A percentile compares a stretch with the other conserved stretches of the same genome.
Evolutionary conservation across 2,797 vertebrate species (phyloP).

Genomic region (Schizopygopsis pylzovi): DNA sequence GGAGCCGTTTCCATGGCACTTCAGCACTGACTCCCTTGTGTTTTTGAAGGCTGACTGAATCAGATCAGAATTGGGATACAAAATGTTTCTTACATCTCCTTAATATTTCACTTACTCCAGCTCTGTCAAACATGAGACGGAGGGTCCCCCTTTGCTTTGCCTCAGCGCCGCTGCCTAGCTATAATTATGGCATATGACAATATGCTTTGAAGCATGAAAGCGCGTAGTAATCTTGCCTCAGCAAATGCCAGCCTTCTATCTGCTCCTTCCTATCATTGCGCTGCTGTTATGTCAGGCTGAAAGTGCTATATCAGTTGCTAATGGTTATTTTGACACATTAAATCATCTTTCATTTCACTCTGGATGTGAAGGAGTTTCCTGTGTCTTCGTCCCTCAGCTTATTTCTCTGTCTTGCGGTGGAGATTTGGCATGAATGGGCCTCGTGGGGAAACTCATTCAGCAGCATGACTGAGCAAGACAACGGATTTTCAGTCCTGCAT

Average conservation of each 20-base stretch:
- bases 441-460: slow-evolving; percentile 30
- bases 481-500: slow-evolving; percentile 38
- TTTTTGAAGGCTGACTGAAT: slow-evolving; percentile 54
- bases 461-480: slow-evolving; percentile 32
- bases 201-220: slow-evolving; percentile 32
- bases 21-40: slow-evolving; percentile 27
- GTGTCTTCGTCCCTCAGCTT: slow-evolving; percentile 23
- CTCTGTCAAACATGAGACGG: slow-evolving; percentile 29
- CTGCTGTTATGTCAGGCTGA: slow-evolving; percentile 20
- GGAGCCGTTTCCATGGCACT: slow-evolving; percentile 10
- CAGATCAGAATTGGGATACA: slow-evolving; percentile 53
- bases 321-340: slow-evolving; percentile 50
- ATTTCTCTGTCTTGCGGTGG: slow-evolving; percentile 3
- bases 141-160: slow-evolving; percentile 34
- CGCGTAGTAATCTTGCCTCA: slow-evolving; percentile 7
- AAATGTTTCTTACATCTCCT: slow-evolving; percentile 38
- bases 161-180: slow-evolving; percentile 6
- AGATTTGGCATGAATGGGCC: slow-evolving; percentile 34
- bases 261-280: background rate
- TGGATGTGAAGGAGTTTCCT: slow-evolving; percentile 34
- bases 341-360: slow-evolving; percentile 44
- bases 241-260: slow-evolving; percentile 17
- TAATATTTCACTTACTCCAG: slow-evolving; percentile 34
- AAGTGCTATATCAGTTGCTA: slow-evolving; percentile 41
- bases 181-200: slow-evolving; percentile 45